Evolutionary conservation across 2,113 vertebrate species (phyloP), one percentile per base, ranked within the genome.

Genomic region (Dromiciops gliroides): DNA sequence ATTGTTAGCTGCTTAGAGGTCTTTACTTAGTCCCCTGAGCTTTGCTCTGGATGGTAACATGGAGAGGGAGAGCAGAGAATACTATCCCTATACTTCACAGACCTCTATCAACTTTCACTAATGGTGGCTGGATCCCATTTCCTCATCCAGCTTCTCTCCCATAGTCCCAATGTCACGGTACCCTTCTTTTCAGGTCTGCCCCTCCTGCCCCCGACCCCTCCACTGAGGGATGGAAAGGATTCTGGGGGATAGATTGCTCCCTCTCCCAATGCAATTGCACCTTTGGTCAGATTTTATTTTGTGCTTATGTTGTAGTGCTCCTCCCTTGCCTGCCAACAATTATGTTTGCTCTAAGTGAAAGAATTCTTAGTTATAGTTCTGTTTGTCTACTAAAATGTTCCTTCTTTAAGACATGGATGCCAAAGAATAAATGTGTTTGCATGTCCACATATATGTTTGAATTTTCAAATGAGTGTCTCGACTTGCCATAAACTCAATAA

Each of bases 1-100:
- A 12, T 28, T 52, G 25, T 83, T 90, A 50, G 37, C 89, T 92
- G 67, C 75, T 96, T 95, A n/a, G 67, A 83, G 67, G n/a, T n/a
- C n/a, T n/a, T 83, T 44, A 83, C 5, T 75, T 75, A 75, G n/a
- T 44, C 67, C 67, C 67, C 6, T 44, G n/a, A 44, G 67, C 19
- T 83, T 83, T 44, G 67, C n/a, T 83, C 6, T 83, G n/a, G 16
- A 44, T 83, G 37, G 44, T 44, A 83, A 83, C 19, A 44, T 83
- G 19, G 67, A 44, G 16, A 19, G 67, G n/a, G 19, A 44, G n/a
- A 83, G 3, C 16, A 83, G n/a, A 83, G 16, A 83, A 5, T 83
- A 83, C n/a, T 23, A 23, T 44, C n/a, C 11, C n/a, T 44, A 83
- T 44, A n/a, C n/a, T 83, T 44, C 19, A 83, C 7, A 83, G n/a